Evolutionary conservation across 2,797 vertebrate species (phyloP).

Genomic region (Astyanax mexicanus): DNA sequence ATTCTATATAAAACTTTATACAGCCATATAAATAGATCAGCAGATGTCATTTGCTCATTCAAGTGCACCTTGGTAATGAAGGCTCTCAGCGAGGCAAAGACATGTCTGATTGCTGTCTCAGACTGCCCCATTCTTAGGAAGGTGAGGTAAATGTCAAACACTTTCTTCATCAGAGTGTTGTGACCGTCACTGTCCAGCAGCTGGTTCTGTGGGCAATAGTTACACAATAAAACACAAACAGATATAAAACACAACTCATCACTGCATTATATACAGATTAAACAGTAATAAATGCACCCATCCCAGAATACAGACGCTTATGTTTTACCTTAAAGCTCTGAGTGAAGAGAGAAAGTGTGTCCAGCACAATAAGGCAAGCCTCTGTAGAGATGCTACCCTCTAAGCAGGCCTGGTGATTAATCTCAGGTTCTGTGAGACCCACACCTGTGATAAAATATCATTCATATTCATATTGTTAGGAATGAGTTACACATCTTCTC

Average conservation of each 20-base stretch:
- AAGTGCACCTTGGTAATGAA: conserved; percentile 92
- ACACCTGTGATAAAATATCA: conserved; percentile 71
- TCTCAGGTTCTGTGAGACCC: conserved; percentile 88
- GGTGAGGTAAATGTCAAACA: conserved; percentile 93
- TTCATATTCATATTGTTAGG: too few relatives aligned
- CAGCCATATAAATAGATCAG: neutral
- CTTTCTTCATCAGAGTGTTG: conserved; percentile 94
- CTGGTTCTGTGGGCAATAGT: conserved; percentile 80
- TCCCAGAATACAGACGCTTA: too few relatives aligned
- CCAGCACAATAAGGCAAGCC: conserved; percentile 89
- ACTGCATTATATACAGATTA: too few relatives aligned
- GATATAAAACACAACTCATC: too few relatives aligned
- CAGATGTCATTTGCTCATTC: neutral
- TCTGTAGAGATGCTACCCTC: conserved; percentile 94
- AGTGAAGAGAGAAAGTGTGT: conserved; percentile 89
- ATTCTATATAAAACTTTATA: neutral
- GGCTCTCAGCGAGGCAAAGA: conserved; percentile 90
- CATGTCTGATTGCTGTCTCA: conserved; percentile 88
- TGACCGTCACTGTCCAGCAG: conserved; percentile 92
- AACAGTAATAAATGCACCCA: too few relatives aligned
- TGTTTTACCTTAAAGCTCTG: conserved; percentile 91
- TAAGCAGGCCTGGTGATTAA: conserved; percentile 91
- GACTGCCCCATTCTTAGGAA: conserved; percentile 93
- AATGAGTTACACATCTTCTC: neutral
- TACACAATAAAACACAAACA: neutral